Base-by-base conservation (phyloP, 2,113 vertebrate species). In the Syngnathus scovelli region DNA sequence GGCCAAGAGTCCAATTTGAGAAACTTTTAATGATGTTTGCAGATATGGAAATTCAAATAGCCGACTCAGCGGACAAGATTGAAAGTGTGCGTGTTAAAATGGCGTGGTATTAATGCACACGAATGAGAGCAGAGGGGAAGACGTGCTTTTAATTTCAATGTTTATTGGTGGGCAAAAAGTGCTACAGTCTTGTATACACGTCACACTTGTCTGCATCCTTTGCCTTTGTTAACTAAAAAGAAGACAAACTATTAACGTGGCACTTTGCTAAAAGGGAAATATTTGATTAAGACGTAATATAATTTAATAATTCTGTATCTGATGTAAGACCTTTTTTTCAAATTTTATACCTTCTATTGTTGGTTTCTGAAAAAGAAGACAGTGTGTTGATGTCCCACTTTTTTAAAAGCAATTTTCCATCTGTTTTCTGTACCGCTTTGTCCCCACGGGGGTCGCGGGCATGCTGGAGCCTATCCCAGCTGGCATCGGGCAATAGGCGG, bases 21-120 rank as follows among this genome's bases (percentile, higher is more conserved):
- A 62, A 62, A 62, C 61, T 62, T 62, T 62, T 62, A 62, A 62
- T 62, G 61, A 62, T 62, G 61, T 62, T 62, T 62, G 61, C 61
- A 62, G 39, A 46, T 23, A 44, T 62, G 61, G 61, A 44, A 62
- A 62, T 62, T 43, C 27, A 44, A 62, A 62, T 41, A 43, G 61
- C 21, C 41, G 41, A 62, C 41, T 18, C n/a, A 27, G 61, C n/a
- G 19, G 41, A 13, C 13, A 43, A 62, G 61, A 62, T 62, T 62
- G 61, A 44, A 21, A 15, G 61, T 36, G 27, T 58, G 55, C 55
- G 55, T 13, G 55, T 58, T 36, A 58, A 36, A 58, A 58, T 37
- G 55, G 55, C n/a, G 41, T 16, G 21, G 13, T 44, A 43, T 44
- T 43, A 44, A 62, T 27, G 23, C 60, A 13, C 56, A 18, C 13